These are phyloP conservation scores for Ctenicera cuprea DNA, from an alignment of 2,888 invertebrate species.

Conservation along the genomic window DNA sequence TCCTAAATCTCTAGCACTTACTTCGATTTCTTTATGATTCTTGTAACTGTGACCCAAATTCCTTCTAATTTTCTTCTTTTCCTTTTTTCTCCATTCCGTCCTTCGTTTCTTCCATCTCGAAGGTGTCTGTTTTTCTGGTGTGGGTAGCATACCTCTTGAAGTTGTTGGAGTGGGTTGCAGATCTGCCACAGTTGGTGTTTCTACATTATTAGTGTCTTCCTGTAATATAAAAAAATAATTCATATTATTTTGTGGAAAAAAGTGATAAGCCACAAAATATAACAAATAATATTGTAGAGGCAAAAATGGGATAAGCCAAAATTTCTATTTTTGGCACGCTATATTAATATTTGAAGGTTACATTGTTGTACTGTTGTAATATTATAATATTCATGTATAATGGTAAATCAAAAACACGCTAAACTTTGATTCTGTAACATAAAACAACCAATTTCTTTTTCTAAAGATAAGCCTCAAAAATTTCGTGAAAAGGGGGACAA, in stretches of 20 bases:
- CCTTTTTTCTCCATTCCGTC: not conserved
- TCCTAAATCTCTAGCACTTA: not conserved
- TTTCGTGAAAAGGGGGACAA: not conserved
- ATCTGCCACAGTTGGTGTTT: not conserved
- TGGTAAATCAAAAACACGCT: too few species aligned
- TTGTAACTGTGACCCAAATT: conserved; percentile 16
- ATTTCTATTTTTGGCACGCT: too few species aligned
- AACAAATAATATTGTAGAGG: not conserved
- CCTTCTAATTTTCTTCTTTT: conserved; percentile 21
- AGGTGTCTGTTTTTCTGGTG: conserved; percentile 29
- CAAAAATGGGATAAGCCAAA: too few species aligned
- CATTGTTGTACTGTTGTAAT: too few species aligned
- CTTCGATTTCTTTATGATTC: not conserved
- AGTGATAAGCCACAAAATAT: not conserved
- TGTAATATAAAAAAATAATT: not conserved
- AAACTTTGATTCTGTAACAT: too few species aligned
- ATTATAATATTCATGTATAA: too few species aligned
- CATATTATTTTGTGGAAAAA: not conserved
- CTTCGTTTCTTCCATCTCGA: conserved; percentile 13
- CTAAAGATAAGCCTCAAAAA: too few species aligned
- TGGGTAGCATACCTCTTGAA: conserved; percentile 2
- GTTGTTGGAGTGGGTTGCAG: conserved; percentile 1
- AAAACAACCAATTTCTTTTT: too few species aligned
- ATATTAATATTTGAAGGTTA: too few species aligned
- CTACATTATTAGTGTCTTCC: conserved; percentile 8